phyloP scores from a whole-genome alignment of 2,797 vertebrate genomes.

The Clarias pachynema region DNA sequence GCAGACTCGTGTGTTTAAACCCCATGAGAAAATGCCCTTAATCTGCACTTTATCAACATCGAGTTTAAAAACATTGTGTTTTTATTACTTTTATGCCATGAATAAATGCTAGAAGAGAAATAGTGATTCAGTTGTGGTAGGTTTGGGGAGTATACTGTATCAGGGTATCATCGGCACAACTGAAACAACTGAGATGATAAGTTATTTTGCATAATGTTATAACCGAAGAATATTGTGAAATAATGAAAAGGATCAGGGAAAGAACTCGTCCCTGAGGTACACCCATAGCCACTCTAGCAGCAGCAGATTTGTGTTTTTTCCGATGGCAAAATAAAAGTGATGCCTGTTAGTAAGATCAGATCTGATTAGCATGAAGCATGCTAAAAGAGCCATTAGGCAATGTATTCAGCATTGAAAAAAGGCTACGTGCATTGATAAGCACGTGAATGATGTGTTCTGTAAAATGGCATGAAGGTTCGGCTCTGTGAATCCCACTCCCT shows the following conservation, averaged over 20 bases:
- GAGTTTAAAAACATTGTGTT: background rate
- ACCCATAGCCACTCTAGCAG: background rate
- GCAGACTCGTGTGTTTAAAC: background rate
- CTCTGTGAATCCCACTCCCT: slow-evolving; percentile 26
- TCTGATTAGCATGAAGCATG: slow-evolving; percentile 1
- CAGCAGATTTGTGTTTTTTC: slow-evolving; percentile 4
- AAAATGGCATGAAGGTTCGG: slow-evolving; percentile 24
- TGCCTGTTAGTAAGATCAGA: slow-evolving; percentile 2
- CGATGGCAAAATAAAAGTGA: background rate
- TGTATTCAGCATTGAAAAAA: slow-evolving; percentile 5
- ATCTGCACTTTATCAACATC: background rate
- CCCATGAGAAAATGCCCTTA: background rate
- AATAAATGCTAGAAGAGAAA: background rate
- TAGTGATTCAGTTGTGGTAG: background rate
- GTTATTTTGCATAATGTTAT: background rate
- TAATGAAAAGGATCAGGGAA: background rate
- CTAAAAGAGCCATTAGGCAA: slow-evolving; percentile 3
- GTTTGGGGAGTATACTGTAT: background rate
- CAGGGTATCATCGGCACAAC: background rate
- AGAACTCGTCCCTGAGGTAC: slow-evolving; percentile 10
- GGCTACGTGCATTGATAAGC: slow-evolving; percentile 7
- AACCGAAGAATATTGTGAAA: background rate
- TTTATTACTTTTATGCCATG: background rate
- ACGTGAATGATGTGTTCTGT: slow-evolving; percentile 33
- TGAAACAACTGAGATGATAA: background rate